Evolutionary conservation across 2,888 invertebrate species (phyloP), one percentile per base, ranked within the genome.

Genomic region (Acanthacorydalis orientalis): DNA sequence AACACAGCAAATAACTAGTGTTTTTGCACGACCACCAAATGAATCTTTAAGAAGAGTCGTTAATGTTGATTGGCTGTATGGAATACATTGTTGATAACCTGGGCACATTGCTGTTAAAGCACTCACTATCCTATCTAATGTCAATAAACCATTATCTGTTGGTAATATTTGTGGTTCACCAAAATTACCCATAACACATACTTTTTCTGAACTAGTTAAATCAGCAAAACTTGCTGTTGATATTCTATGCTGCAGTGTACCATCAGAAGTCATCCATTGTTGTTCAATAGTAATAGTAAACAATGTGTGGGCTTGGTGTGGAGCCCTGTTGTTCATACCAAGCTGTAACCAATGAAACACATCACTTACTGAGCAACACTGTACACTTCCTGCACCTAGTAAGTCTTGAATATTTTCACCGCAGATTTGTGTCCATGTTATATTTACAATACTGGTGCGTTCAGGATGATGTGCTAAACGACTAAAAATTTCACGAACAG

Each of bases 181-280:
- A 43, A 64, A 61, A 51, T 62, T 61, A 50, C 67, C 69, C 39
- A 67, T 60, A 43, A 69, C 59, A 43, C 67, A 59, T 44, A 70
- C 62, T 50, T 73, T 71, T 49, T 75, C 72, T 33, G 69, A 70
- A n/a, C 72, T 70, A 33, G 69, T 76, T 31, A 83, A 64, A 59
- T 83, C 83, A 57, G 80, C 78, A 61, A 83, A 83, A 59, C 81
- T 81, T 1, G 81, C 80, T 35, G 82, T 82, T 1, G 83, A 82
- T 56, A 80, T 68, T 53, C 78, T 73, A 57, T 82, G 81, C 56
- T 82, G 80, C 2, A 82, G 68, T 14, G 77, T 69, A 16, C 78
- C 76, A 57, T 80, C 79, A 23, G 76, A 71, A 4, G 73, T 73
- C 6, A 80, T 70, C 80, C 80, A 82, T 54, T 81, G 79, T 57